A percentile compares a stretch with the other conserved stretches of the same genome.
phyloP scores from a whole-genome alignment of 2,797 vertebrate genomes.

The Lateolabrax maculatus region DNA sequence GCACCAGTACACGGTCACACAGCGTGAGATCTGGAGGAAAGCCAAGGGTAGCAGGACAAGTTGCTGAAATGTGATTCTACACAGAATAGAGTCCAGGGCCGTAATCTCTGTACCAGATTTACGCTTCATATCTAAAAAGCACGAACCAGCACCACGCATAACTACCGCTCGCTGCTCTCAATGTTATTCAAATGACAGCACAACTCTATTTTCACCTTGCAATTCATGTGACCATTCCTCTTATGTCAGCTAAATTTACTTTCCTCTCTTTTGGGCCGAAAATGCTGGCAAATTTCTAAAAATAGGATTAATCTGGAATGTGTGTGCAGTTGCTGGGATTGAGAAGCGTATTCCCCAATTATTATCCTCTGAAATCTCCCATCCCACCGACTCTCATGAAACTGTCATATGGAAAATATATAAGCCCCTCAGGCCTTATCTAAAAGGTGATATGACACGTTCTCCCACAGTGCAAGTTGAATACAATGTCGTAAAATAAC shows the following conservation, averaged over 20 bases:
- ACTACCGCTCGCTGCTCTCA: slow-evolving; percentile 55
- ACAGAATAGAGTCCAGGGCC: slow-evolving; percentile 38
- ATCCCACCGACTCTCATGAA: slow-evolving; percentile 28
- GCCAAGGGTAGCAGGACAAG: slow-evolving; percentile 64
- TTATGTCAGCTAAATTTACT: slow-evolving; percentile 71
- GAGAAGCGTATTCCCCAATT: slow-evolving; percentile 38
- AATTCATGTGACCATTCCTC: slow-evolving; percentile 63
- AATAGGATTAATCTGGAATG: slow-evolving; percentile 55
- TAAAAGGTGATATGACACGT: slow-evolving; percentile 53
- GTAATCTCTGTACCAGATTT: slow-evolving; percentile 47
- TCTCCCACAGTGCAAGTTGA: slow-evolving; percentile 21
- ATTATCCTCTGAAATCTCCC: slow-evolving; percentile 44
- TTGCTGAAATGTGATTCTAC: slow-evolving; percentile 48
- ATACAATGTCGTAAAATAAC: slow-evolving; percentile 20
- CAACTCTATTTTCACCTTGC: slow-evolving; percentile 77
- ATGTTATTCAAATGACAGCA: slow-evolving; percentile 70
- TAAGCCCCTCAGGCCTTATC: slow-evolving; percentile 37
- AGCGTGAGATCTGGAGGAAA: slow-evolving; percentile 60
- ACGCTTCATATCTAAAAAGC: slow-evolving; percentile 43
- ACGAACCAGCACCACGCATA: slow-evolving; percentile 15
- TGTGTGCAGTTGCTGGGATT: slow-evolving; percentile 28
- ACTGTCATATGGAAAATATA: slow-evolving; percentile 12
- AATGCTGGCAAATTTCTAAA: slow-evolving; percentile 44
- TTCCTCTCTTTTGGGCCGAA: slow-evolving; percentile 46
- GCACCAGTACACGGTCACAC: slow-evolving; percentile 54